Evolutionary conservation across 2,888 invertebrate genomes (phyloP), one percentile per base, ranked within the genome.

Genomic region (Cheilosia variabilis): DNA sequence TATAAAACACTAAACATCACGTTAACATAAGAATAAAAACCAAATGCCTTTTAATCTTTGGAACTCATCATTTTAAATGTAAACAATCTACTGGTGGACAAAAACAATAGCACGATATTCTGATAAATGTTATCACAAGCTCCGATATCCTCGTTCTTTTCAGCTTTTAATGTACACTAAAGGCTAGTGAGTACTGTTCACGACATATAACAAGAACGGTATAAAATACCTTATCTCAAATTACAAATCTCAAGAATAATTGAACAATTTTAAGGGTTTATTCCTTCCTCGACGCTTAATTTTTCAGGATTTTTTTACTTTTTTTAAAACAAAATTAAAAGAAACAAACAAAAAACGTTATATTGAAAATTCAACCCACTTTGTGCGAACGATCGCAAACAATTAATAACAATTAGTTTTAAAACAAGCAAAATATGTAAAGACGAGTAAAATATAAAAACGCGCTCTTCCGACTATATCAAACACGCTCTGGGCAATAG

Each of bases 401-500:
- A 50, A 66, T 69, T 60, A 41, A 58, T 47, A 60, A 58, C 47
- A 65, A 66, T 41, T 45, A 50, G 10, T 27, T 13, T 57, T 75
- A 2, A 50, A 72, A 34, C 6, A 22, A 37, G 41, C 37, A 43
- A 60, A 68, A 57, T n/a, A 41, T 41, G 10, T 34, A 50, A 75
- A 79, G 52, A 79, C 68, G 58, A 79, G 65, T 52, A 79, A 79
- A 71, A 4, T 71, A 71, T 53, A 78, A 68, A 27, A 69, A 50
- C 15, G 31, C 58, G 45, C 69, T 45, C 47, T 22, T 34, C 62
- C 63, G 17, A 22, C 17, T 9, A 75, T 69, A 50, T 50, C 52
- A 37, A 53, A 68, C 66, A 76, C 86, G 63, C 65, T 84, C 80
- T 63, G 27, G 50, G 66, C 80, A 71, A 62, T 52, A 86, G 86